Conservation (phyloP, 2,888 invertebrate species). For the Ornithoptera priamus region DNA sequence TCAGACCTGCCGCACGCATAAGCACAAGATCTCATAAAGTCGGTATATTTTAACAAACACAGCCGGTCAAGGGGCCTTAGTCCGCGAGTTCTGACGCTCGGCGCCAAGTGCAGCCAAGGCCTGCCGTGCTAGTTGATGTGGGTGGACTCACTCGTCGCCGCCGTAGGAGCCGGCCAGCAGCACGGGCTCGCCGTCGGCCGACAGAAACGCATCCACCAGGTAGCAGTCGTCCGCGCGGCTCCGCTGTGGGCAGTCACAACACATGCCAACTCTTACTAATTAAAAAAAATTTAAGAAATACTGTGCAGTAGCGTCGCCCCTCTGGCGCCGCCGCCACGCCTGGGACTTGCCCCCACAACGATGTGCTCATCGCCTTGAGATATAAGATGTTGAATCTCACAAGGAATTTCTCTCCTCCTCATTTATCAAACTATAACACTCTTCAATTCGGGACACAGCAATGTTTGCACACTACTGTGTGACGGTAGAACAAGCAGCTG, state of each 20-base stretch:
- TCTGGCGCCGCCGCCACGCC: too few species aligned
- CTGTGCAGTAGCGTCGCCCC: neutral
- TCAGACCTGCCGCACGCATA: neutral
- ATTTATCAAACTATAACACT: too few species aligned
- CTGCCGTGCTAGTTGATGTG: neutral
- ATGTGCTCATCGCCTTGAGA: too few species aligned
- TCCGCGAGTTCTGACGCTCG: neutral
- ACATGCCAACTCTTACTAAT: neutral
- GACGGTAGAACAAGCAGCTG: too few species aligned
- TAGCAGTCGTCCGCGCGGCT: constrained; percentile 82
- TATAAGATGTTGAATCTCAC: too few species aligned
- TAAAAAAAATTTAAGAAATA: neutral
- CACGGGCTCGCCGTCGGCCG: constrained; percentile 69
- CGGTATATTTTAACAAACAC: too few species aligned
- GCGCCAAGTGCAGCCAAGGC: neutral
- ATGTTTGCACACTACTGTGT: too few species aligned
- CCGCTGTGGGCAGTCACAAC: constrained; percentile 59
- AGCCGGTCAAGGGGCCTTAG: neutral
- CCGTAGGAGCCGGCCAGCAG: constrained; percentile 83
- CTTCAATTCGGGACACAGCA: too few species aligned
- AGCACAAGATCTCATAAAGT: neutral
- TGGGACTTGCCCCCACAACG: too few species aligned
- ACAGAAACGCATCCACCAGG: constrained; percentile 80
- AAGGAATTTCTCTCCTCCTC: too few species aligned
- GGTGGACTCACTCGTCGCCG: constrained; percentile 77